Evolutionary conservation across 1,140 invertebrate genomes (phyloP).

Genomic region (Lucilia sericata): DNA sequence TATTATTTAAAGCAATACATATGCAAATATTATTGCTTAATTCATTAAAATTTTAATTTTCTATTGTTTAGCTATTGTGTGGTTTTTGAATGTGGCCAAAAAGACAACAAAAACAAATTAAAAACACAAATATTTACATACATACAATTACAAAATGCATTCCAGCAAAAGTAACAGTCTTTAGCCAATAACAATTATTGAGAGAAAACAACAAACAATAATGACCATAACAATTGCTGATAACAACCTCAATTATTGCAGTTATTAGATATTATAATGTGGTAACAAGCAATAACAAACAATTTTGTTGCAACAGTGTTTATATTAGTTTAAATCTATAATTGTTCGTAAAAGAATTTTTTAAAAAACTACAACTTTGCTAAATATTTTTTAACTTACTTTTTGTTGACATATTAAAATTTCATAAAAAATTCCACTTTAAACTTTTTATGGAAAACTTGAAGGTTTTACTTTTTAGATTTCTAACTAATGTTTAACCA

Average conservation of each 20-base stretch:
- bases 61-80: not conserved
- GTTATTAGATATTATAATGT: conserved; percentile 10
- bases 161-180: not conserved
- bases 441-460: no score
- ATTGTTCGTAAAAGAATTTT: not conserved
- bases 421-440: no score
- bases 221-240: conserved; percentile 15
- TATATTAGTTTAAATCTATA: not conserved
- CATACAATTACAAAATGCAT: not conserved
- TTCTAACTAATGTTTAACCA: no score
- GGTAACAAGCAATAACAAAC: not conserved
- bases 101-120: no score
- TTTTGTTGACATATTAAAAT: no score
- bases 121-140: not conserved
- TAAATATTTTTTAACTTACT: not conserved
- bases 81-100: not conserved
- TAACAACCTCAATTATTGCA: not conserved
- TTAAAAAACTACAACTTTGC: no score
- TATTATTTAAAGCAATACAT: no score
- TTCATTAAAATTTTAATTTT: not conserved
- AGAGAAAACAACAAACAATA: not conserved
- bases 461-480: no score
- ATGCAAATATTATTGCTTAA: no score
- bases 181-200: not conserved
- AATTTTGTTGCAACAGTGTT: not conserved